Base-by-base conservation (phyloP, 2,797 vertebrate species). In the Mus spretus region DNA sequence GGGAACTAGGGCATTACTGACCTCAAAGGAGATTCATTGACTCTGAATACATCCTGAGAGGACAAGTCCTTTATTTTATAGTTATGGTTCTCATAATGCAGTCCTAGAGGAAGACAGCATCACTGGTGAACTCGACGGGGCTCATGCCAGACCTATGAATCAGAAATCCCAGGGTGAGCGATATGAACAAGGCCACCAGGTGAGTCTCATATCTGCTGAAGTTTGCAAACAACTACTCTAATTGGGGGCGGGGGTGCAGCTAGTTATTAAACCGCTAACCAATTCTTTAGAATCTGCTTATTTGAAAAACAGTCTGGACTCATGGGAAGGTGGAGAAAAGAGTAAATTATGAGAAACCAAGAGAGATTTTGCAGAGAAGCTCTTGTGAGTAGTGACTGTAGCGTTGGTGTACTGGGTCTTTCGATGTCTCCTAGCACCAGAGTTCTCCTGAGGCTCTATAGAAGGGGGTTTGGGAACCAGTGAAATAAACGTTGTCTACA, bases 291-390 rank as follows among this genome's bases (percentile, higher is more conserved):
- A 59, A 59, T 59, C 37, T 65, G n/a, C 59, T 78, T 89, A 94
- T 72, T 17, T 91, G 63, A 47, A 91, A 95, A 79, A 65, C 9
- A 82, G 20, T 55, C 59, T 47, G 67, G 44, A 95, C 55, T 84
- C 47, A 61, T 28, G 9, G 82, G 63, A 96, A 91, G 83, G 89
- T 78, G 78, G 57, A 92, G 44, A 24, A 74, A 90, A 92, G 65
- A 44, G 22, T 37, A 24, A 65, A 63, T n/a, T 26, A 37, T 59
- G 24, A 90, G 59, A 59, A n/a, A 79, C 63, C 59, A 79, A 80
- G 61, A 78, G 15, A 57, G 28, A 81, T 81, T 90, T 90, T 72
- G 47, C 26, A 72, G n/a, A 55, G 50, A 50, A 81, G 72, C 72
- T 87, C 57, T 57, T 37, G 83, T 82, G 17, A 20, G 19, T 17